Conservation (phyloP, 1,140 invertebrate genomes). For the Aphaenogaster ashmeadi region DNA sequence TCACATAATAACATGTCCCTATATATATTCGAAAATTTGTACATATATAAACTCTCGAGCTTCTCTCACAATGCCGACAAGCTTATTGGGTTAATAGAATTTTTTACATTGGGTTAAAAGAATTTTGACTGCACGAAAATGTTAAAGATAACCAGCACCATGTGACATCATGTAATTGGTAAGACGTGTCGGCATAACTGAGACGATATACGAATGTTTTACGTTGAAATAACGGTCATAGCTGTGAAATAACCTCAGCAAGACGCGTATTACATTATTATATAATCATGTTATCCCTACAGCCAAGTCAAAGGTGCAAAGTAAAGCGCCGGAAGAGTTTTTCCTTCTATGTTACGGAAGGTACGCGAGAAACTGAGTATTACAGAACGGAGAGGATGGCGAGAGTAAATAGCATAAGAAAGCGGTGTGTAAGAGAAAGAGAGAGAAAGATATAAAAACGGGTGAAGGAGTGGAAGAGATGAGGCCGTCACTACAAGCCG, state of each 20-base stretch:
- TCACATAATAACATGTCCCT: not conserved
- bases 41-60: not conserved
- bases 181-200: not conserved
- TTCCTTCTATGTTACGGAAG: constrained; percentile 32
- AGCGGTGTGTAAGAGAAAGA: not conserved
- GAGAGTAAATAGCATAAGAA: constrained; percentile 28
- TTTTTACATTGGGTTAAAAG: not conserved
- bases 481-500: constrained; percentile 45
- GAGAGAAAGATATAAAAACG: not conserved
- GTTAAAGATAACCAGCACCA: not conserved
- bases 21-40: not conserved
- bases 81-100: not conserved
- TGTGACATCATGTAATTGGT: constrained; percentile 20
- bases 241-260: constrained; percentile 40
- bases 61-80: not conserved
- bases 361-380: constrained; percentile 29
- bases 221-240: constrained; percentile 30
- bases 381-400: constrained; percentile 36
- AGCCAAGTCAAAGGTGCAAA: constrained; percentile 57
- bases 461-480: constrained; percentile 6
- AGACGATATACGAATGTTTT: constrained; percentile 14
- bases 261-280: constrained; percentile 57
- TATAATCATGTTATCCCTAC: constrained; percentile 51
- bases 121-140: not conserved
- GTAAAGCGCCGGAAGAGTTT: constrained; percentile 52